Evolutionary conservation across 2,113 vertebrate genomes (phyloP).

Genomic region (Hippocampus mohnikei): DNA sequence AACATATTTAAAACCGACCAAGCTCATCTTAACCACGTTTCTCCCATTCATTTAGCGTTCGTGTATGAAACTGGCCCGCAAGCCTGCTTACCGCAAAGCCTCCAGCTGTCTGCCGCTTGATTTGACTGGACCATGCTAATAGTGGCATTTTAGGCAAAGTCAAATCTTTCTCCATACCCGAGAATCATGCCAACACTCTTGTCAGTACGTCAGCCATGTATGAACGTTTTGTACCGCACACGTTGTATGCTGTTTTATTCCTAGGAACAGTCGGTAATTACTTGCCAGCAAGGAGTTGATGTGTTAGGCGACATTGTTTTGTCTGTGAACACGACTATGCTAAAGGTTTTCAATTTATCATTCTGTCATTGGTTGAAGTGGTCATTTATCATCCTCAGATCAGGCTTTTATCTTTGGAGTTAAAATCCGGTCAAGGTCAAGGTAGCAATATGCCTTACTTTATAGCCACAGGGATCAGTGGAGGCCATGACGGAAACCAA

Average conservation of each 20-base stretch:
- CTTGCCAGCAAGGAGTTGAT: not conserved
- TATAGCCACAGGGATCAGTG: not conserved
- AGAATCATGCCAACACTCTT: not conserved
- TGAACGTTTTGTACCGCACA: not conserved
- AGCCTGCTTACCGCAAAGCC: slow-evolving; percentile 42
- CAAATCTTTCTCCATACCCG: slow-evolving; percentile 19
- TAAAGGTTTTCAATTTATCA: slow-evolving; percentile 3
- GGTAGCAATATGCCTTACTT: not conserved
- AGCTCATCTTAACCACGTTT: slow-evolving; percentile 1
- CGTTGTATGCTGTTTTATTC: not conserved
- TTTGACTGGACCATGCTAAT: slow-evolving; percentile 38
- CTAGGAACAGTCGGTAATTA: not conserved
- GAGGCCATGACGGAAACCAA: not conserved
- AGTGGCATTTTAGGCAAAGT: slow-evolving; percentile 38
- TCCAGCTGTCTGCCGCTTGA: slow-evolving; percentile 51
- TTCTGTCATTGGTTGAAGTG: slow-evolving; percentile 4
- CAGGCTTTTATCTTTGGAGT: not conserved
- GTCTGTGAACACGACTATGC: not conserved
- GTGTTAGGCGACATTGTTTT: not conserved
- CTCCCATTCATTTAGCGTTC: slow-evolving; percentile 18
- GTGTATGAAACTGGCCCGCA: slow-evolving; percentile 20
- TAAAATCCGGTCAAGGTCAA: not conserved
- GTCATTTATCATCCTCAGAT: slow-evolving; percentile 8
- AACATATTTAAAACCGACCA: not conserved
- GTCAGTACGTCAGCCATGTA: not conserved